Evolutionary conservation across 1,140 invertebrate species (phyloP), one percentile per base, ranked within the genome.

Genomic region (Antheraea mylitta): DNA sequence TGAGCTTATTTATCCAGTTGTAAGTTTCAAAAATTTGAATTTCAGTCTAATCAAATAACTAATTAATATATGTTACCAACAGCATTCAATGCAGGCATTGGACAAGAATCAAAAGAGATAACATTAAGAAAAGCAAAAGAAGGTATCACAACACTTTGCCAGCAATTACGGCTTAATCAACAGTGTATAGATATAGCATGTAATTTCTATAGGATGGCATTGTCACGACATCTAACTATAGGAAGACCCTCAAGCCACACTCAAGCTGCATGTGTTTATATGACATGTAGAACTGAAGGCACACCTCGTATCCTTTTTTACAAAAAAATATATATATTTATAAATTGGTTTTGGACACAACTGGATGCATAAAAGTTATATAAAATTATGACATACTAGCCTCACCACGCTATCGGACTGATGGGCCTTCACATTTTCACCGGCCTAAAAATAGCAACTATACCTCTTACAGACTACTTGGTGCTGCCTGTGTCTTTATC

Each of bases 171-270:
- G 19, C 93, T 99, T 48, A 98, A 98, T 82, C 96, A 98, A 77
- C 97, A 98, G 80, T 98, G 96, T 80, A 96, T 99, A 62, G 98
- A 99, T 68, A 98, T 96, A 19, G 97, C 98, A 6, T 97, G 97
- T 74, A 98, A 98, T 82, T 99, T 99, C 91, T 99, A 99, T 88
- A 99, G 99, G 93, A 96, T 99, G 96, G 99, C 98, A 37, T 88
- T 99, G n/a, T 94, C 94, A 63, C 90, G 95, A 73, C 95, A 98
- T 82, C 92, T 99, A 19, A 99, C 98, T 0, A 95, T 98, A 81
- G 99, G 99, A 42, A 93, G 99, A 30, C 97, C 96, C 73, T 96
- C 97, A 77, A 94, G 95, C n/a, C 97, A 98, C 80, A 98, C 99
- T 69, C 96, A 99, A 86, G 98, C 98, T 67, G 98, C 99, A 59